A percentile compares a stretch with the other conserved stretches of the same genome.
phyloP scores from a whole-genome alignment of 1,140 invertebrate genomes.

The Gonatopus flavifemur region DNA sequence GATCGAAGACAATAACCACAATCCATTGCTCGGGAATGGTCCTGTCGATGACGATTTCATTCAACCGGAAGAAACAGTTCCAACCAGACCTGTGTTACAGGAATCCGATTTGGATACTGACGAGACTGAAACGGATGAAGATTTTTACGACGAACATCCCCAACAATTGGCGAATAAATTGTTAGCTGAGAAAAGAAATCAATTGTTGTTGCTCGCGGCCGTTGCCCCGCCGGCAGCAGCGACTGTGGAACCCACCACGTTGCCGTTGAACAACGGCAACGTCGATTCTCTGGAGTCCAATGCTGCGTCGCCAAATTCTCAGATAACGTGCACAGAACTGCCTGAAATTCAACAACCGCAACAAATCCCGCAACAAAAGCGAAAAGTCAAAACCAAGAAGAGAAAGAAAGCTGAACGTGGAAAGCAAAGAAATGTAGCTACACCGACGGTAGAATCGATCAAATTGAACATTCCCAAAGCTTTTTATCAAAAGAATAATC shows the following conservation, averaged over 20 bases:
- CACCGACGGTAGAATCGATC: slow-evolving; percentile 40
- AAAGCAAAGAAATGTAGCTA: slow-evolving; percentile 24
- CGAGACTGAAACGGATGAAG: slow-evolving; percentile 81
- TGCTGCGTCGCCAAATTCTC: slow-evolving; percentile 12
- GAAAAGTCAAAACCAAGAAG: slow-evolving; percentile 62
- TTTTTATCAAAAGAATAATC: slow-evolving; percentile 44
- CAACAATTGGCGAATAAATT: slow-evolving; percentile 70
- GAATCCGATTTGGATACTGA: slow-evolving; percentile 83
- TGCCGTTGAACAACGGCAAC: slow-evolving; percentile 63
- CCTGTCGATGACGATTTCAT: not conserved
- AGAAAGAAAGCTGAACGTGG: slow-evolving; percentile 51
- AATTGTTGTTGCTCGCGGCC: slow-evolving; percentile 63
- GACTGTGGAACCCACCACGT: slow-evolving; percentile 18
- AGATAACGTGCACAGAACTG: slow-evolving; percentile 1
- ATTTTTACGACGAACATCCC: slow-evolving; percentile 82
- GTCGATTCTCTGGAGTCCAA: slow-evolving; percentile 43
- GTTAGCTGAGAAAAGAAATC: slow-evolving; percentile 72
- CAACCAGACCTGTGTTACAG: slow-evolving; percentile 48
- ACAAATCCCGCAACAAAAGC: slow-evolving; percentile 40
- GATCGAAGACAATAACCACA: slow-evolving; percentile 29
- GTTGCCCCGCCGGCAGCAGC: slow-evolving; percentile 53
- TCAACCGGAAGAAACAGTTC: slow-evolving; percentile 1
- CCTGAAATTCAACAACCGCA: no score
- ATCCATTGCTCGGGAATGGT: slow-evolving; percentile 10
- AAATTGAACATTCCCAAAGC: slow-evolving; percentile 56